A percentile compares a stretch with the other conserved stretches of the same genome.
Evolutionary conservation across 2,888 invertebrate genomes (phyloP).

Genomic region (Drosophila algonquin): DNA sequence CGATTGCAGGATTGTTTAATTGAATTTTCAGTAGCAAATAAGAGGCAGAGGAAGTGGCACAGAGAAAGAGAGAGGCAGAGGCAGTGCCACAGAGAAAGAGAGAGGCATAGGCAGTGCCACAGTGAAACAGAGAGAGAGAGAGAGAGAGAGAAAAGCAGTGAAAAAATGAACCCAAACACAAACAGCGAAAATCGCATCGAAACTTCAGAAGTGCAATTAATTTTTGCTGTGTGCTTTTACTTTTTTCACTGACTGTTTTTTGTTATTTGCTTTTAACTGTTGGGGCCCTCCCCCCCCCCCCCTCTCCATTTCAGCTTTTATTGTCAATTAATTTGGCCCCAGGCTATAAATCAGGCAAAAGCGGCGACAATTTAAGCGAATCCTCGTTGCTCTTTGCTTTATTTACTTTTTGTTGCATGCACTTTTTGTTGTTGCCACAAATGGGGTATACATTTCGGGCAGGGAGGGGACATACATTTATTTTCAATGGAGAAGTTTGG

Average conservation of each 20-base stretch:
- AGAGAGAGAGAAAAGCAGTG: not conserved
- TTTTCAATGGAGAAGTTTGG: not conserved
- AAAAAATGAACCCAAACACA: slow-evolving; percentile 27
- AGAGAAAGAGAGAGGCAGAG: too few species aligned
- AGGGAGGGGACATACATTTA: too few species aligned
- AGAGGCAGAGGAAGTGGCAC: slow-evolving; percentile 3
- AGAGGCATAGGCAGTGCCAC: too few species aligned
- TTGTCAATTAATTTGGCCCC: slow-evolving; percentile 33
- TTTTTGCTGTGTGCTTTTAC: slow-evolving; percentile 46
- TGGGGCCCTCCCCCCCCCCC: not conserved
- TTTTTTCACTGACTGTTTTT: slow-evolving; percentile 2
- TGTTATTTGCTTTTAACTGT: slow-evolving; percentile 22
- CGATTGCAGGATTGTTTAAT: slow-evolving; percentile 70
- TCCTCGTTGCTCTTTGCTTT: not conserved
- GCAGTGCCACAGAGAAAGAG: not conserved
- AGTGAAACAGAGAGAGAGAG: not conserved
- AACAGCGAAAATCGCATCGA: slow-evolving; percentile 15
- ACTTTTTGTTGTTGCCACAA: slow-evolving; percentile 3
- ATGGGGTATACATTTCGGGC: slow-evolving; percentile 1
- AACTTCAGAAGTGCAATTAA: slow-evolving; percentile 68
- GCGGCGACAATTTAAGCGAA: slow-evolving; percentile 31
- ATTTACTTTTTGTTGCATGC: not conserved
- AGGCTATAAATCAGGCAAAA: slow-evolving; percentile 35
- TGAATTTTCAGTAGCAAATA: slow-evolving; percentile 67
- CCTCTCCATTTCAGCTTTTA: slow-evolving; percentile 17